Base-by-base conservation (phyloP, 2,888 invertebrate genomes). In the Xestia rhomboidea region DNA sequence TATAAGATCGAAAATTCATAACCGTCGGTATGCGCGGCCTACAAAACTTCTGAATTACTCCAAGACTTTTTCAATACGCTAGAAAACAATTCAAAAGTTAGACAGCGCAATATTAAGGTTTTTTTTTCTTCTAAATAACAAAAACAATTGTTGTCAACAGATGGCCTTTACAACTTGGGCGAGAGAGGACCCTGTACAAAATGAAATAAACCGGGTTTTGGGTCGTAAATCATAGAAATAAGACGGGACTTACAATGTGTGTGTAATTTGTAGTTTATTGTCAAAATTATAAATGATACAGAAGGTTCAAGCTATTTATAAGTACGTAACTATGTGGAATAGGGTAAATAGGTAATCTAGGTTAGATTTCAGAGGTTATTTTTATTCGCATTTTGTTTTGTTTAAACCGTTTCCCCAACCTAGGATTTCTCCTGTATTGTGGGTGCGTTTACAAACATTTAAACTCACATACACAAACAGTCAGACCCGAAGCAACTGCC, bases 201-300 rank as follows among this genome's bases (percentile, higher is more conserved):
- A 79, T 77, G 75, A 76, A 83, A 83, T 73, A 80, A 51, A 54
- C 30, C 44, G 13, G 7, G 38, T 8, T 62, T 74, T 38, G 30
- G 68, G 10, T 77, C 84, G 68, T 86, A 84, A 82, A 86, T 86
- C 79, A 84, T 76, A 38, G 62, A 57, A 77, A 72, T 79, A 76
- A 76, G 80, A 67, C 77, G 15, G 34, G 71, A 54, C 44, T 54
- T 76, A 76, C 46, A 60, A 27, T 73, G 49, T 80, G 69, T 79
- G 46, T 77, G 60, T 76, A 77, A 77, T 76, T 85, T 69, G 73
- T 84, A 79, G 71, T 84, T 79, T 79, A 74, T 71, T 63, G 67
- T 76, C 13, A 24, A 84, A 76, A 72, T 78, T 81, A 67, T 63
- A 64, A 73, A 62, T 76, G 63, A 60, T 75, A 46, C 62, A 30